Percentiles rank a stretch among this genome's conserved stretches.
These are phyloP conservation scores for Bubo blakistoni DNA, from an alignment of 2,113 vertebrate species.

Conservation along the genomic window DNA sequence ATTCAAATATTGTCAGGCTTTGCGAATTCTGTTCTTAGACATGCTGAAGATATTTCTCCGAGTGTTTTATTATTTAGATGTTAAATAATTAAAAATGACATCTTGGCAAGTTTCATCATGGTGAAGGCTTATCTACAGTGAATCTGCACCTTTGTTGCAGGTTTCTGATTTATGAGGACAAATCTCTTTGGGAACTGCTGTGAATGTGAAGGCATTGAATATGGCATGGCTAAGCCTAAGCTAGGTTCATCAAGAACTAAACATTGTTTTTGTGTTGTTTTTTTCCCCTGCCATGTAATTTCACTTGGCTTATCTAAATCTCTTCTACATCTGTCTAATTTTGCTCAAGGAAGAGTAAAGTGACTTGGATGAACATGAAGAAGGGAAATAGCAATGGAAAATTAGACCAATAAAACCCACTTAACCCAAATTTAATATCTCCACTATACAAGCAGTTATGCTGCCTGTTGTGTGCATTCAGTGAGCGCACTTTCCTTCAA, in stretches of 20 bases:
- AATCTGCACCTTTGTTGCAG: neutral
- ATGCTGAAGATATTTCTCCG: neutral
- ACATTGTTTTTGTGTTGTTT: neutral
- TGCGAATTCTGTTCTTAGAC: neutral
- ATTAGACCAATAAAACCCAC: neutral
- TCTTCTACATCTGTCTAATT: neutral
- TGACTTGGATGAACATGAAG: neutral
- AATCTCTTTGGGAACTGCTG: neutral
- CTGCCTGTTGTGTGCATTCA: neutral
- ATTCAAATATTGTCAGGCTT: neutral
- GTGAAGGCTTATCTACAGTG: neutral
- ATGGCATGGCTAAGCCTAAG: neutral
- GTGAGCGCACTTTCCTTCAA: neutral
- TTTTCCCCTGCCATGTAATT: neutral
- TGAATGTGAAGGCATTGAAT: neutral
- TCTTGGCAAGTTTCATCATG: neutral
- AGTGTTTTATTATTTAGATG: neutral
- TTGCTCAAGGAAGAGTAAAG: neutral
- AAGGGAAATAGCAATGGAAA: neutral
- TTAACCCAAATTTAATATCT: neutral
- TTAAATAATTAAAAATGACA: neutral
- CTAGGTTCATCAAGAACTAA: neutral
- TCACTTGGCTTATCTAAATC: neutral
- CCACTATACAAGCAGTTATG: neutral
- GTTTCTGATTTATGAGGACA: neutral